A percentile compares a stretch with the other conserved stretches of the same genome.
Evolutionary conservation across 2,113 vertebrate genomes (phyloP).

Genomic region (Hippocampus abdominalis): DNA sequence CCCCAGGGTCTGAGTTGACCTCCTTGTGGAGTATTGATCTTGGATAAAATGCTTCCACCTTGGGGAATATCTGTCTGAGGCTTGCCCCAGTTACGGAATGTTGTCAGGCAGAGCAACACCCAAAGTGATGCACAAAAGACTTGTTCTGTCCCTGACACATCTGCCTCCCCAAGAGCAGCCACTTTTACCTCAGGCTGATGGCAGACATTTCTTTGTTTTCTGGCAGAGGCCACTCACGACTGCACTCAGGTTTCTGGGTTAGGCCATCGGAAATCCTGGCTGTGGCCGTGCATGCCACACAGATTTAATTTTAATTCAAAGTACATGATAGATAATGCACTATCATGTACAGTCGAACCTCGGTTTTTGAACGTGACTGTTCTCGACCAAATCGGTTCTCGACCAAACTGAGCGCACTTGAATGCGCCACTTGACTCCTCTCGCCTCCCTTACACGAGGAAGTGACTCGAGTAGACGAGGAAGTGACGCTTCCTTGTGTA

Average conservation of each 20-base stretch:
- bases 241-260: background rate
- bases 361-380: no score
- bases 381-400: no score
- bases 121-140: conserved; percentile 44
- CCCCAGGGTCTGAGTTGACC: conserved; percentile 23
- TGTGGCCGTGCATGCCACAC: background rate
- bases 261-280: background rate
- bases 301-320: background rate
- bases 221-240: conserved; percentile 1
- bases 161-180: conserved; percentile 14
- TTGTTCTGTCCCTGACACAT: conserved; percentile 22
- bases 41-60: conserved; percentile 9
- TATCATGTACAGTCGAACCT: no score
- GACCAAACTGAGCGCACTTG: no score
- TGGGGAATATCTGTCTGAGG: conserved; percentile 20
- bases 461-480: no score
- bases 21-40: conserved; percentile 28
- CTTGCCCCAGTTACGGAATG: conserved; percentile 28
- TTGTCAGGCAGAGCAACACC: conserved; percentile 23
- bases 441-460: no score
- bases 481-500: no score
- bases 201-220: background rate
- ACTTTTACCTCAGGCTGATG: conserved; percentile 8
- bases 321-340: background rate
- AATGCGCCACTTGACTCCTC: no score